Evolutionary conservation across 1,140 invertebrate species (phyloP).

Genomic region (Battus philenor): DNA sequence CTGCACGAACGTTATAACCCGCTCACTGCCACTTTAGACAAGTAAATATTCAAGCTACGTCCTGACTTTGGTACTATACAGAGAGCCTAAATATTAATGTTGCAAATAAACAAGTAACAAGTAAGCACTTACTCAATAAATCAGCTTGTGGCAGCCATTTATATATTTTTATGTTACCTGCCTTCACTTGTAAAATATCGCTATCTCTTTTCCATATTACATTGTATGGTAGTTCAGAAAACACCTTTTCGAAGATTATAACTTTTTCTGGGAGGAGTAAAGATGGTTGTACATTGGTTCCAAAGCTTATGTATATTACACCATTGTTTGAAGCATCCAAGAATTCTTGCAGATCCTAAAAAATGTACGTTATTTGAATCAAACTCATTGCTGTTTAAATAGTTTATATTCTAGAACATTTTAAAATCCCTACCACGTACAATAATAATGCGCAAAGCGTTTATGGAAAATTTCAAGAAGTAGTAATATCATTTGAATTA

Average conservation of each 20-base stretch:
- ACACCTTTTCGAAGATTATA: conserved; percentile 58
- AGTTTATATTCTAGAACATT: too few relatives aligned
- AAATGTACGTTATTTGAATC: too few relatives aligned
- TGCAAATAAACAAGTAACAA: too few relatives aligned
- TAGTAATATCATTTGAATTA: too few relatives aligned
- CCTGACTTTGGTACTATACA: too few relatives aligned
- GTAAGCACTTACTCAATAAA: conserved; percentile 32
- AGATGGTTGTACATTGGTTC: conserved; percentile 62
- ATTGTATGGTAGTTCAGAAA: conserved; percentile 65
- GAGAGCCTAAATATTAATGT: too few relatives aligned
- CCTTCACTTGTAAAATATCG: conserved; percentile 28
- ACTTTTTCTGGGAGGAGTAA: conserved; percentile 50
- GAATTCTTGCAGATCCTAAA: conserved; percentile 26
- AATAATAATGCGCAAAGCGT: conserved; percentile 63
- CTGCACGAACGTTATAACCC: too few relatives aligned
- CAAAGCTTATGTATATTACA: conserved; percentile 74
- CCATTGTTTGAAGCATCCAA: conserved; percentile 40
- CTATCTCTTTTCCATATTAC: conserved; percentile 75
- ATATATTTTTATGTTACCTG: conserved; percentile 45
- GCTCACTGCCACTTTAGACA: too few relatives aligned
- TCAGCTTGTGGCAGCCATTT: conserved; percentile 66
- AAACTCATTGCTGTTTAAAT: too few relatives aligned
- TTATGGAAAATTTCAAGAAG: too few relatives aligned
- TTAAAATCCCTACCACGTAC: too few relatives aligned
- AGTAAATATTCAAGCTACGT: too few relatives aligned